Base-by-base conservation (phyloP, 2,888 invertebrate species). In the Elgonia sp. region DNA sequence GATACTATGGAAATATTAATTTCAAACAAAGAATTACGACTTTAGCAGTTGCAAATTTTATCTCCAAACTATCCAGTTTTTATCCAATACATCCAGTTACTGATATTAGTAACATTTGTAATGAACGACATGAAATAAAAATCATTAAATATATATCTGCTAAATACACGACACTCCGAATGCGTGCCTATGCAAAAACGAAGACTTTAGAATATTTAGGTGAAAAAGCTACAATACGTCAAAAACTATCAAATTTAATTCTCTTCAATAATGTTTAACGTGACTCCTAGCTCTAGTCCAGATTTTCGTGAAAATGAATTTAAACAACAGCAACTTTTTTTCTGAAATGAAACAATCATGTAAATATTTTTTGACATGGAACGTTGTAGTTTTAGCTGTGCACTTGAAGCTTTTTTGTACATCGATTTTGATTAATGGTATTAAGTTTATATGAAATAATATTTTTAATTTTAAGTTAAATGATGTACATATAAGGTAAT, bases 131-230 rank as follows among this genome's bases (percentile, higher is more conserved):
- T 9, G 65, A 79, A 67, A 16, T 79, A 10, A 40, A 65, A 67
- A 65, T 77, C 16, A 57, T 79, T 18, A 80, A 80, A 20, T 80
- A 60, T 50, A 10, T 80, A 0, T 18, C 20, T 0, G 0, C 50
- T 7, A 81, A 53, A 40, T 81, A 72, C 50, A 39, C 8, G 8
- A 72, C 50, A 63, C 6, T 81, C 63, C 37, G 81, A 12, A 72
- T 81, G 21, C 7, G 63, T 21, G 40, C 53, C 12, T 72, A 72
- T 40, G 18, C 63, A 0, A 81, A 72, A 63, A 7, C n/a, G 7
- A 63, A 72, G 50, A 81, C 50, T 18, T 62, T 81, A 53, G 62
- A 81, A 9, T 81, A 81, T 40, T 12, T 81, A 10, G 81, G 81
- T 16, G 40, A 62, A 0, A 81, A 81, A 40, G 42, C 18, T 0